Base-by-base conservation (phyloP, 2,888 invertebrate species). In the Cyaniris semiargus region DNA sequence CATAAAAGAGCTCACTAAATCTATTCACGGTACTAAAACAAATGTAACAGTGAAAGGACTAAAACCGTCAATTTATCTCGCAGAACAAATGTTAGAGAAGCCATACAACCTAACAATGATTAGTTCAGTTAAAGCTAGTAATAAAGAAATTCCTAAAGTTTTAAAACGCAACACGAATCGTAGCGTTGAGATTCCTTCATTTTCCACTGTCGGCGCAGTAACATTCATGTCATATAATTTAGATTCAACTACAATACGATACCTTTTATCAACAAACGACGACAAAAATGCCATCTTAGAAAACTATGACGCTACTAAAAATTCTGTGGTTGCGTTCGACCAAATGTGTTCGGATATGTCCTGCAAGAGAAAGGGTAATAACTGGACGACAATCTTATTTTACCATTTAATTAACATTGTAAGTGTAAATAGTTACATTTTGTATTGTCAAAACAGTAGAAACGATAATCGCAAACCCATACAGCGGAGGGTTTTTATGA, bases 261-360 rank as follows among this genome's bases (percentile, higher is more conserved):
- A 13, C 6, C 66, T 66, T 31, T 31, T 66, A 31, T 31, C 66
- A 31, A 27, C 66, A 18, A 27, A 27, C 15, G 27, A 31, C 7
- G 27, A 66, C 13, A 66, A 66, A 18, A 10, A 66, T 31, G 6
- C 27, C 15, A 66, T 66, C 15, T 66, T 31, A 27, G 66, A 66
- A 66, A 66, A 31, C 27, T 66, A 66, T 66, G 15, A 66, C 23
- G 8, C 15, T 15, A 66, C 66, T 5, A 66, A 66, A 27, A 66
- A 66, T 66, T 66, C 66, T 3, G 27, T 66, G 6, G 15, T 15
- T 5, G 15, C 66, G 15, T 66, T 66, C 21, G 66, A 66, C 66
- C 66, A 15, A 31, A 66, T 66, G 66, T 66, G 66, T 66, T 66
- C 23, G 23, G 23, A 60, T 60, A 60, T 60, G 60, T 21, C 60